Evolutionary conservation across 2,797 vertebrate species (phyloP).

Genomic region (Amniataba percoides): DNA sequence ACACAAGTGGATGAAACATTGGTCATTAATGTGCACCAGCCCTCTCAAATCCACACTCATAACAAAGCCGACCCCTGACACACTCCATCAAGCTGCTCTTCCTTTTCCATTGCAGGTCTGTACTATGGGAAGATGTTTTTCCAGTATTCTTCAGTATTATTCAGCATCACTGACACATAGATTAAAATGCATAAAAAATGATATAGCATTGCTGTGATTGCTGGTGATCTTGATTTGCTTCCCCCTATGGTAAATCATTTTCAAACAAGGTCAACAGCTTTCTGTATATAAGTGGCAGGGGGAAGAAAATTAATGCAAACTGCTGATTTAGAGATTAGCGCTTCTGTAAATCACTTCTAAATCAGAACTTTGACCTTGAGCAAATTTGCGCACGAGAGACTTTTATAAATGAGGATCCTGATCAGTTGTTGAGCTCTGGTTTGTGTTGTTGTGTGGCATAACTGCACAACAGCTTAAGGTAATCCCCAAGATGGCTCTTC

Average conservation of each 20-base stretch:
- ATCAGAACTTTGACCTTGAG: constrained; percentile 54
- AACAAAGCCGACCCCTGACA: constrained; percentile 57
- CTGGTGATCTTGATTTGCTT: constrained; percentile 2
- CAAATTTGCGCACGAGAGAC: constrained; percentile 35
- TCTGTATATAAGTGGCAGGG: background rate
- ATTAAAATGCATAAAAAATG: background rate
- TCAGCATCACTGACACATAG: constrained; percentile 11
- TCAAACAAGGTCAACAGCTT: constrained; percentile 28
- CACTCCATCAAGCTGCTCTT: constrained; percentile 34
- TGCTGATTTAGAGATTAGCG: constrained; percentile 42
- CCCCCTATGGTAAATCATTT: constrained; percentile 1
- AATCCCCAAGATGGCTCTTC: constrained; percentile 62
- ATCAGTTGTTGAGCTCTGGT: constrained; percentile 29
- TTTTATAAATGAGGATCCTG: constrained; percentile 39
- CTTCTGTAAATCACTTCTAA: constrained; percentile 46
- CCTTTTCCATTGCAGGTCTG: constrained; percentile 13
- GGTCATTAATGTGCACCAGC: constrained; percentile 59
- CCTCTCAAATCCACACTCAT: constrained; percentile 56
- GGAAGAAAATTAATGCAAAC: constrained; percentile 4
- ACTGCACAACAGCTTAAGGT: constrained; percentile 54
- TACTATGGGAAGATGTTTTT: background rate
- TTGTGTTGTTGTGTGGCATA: constrained; percentile 35
- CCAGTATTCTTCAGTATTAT: background rate
- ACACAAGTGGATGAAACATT: constrained; percentile 68
- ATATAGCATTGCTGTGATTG: background rate